These are phyloP conservation scores for Meloidogyne chitwoodi DNA, from an alignment of 1,140 invertebrate genomes.

Conservation along the genomic window DNA sequence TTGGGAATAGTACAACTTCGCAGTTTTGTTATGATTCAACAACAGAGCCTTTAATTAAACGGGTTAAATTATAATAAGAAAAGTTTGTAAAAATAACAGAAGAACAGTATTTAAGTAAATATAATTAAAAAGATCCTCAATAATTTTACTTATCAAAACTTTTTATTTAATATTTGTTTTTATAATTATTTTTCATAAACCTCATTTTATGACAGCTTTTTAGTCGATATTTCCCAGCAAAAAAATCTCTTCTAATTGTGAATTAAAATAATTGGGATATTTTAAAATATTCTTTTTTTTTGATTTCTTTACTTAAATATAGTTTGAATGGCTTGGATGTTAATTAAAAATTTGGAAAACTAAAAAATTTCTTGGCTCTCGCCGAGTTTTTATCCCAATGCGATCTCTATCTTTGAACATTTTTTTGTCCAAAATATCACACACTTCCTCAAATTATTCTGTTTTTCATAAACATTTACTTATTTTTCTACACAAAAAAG, in stretches of 20 bases:
- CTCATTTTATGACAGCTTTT: background rate
- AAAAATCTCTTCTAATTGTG: background rate
- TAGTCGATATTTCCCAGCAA: background rate
- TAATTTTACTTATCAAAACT: background rate
- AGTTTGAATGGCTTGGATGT: no score
- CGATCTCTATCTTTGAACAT: background rate
- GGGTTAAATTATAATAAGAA: background rate
- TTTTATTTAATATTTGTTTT: background rate
- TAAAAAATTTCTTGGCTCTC: no score
- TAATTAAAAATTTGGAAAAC: no score
- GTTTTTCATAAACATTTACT: background rate
- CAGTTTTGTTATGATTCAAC: background rate
- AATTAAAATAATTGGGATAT: no score
- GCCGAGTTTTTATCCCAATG: no score
- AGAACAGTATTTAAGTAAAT: background rate
- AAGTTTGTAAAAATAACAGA: background rate
- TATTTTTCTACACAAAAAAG: background rate
- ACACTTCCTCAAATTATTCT: background rate
- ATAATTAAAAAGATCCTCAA: background rate
- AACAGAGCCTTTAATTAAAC: background rate
- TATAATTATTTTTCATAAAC: background rate
- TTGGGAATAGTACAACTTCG: background rate
- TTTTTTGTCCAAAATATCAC: background rate
- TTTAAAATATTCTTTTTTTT: no score
- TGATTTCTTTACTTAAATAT: no score